Base-by-base conservation (phyloP, 2,797 vertebrate genomes). In the Gymnoscopelus microlampas region DNA sequence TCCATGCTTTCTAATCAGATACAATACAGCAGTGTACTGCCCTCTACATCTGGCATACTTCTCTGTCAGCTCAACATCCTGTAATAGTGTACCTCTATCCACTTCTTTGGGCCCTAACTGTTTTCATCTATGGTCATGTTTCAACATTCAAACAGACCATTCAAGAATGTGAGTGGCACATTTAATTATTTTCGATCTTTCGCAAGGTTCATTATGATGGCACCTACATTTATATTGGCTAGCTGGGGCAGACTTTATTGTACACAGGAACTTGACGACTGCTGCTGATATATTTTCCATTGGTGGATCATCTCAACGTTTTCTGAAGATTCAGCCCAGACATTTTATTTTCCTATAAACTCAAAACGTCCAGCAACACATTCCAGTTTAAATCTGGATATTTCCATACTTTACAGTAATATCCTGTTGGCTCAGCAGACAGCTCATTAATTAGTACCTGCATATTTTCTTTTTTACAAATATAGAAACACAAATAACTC, bases 1-100 rank as follows among this genome's bases (percentile, higher is more conserved):
- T 63, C 8, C 14, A 60, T 63, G 39, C 35, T 62, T 75, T 80
- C 39, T 73, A 68, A 80, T 81, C 55, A 53, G 4, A 32, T 61
- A 80, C 50, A 76, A 49, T 60, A 68, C 6, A 3, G 3, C 2
- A 50, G 14, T 24, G 53, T 49, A 66, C 60, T 60, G 63, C 8
- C 66, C 70, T 73, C 70, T 51, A 71, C 63, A 44, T 53, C 19
- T 13, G 44, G 35, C 39, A 44, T 48, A 29, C 47, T 71, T 24
- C 35, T 73, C 50, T 76, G 68, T 44, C 35, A 61, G 53, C 59
- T n/a, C 5, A 62, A 39, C 10, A 71, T 78, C 66, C 73, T 47
- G 35, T 59, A 2, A 4, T 63, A 63, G 23, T 59, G 54, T 24
- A 58, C 50, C 53, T 32, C 8, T 26, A 79, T 84, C 66, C 69